Percentiles rank a stretch among this genome's conserved stretches.
These are phyloP conservation scores for Lepetodrilus schrolli DNA, from an alignment of 2,888 invertebrate genomes.

Conservation along the genomic window DNA sequence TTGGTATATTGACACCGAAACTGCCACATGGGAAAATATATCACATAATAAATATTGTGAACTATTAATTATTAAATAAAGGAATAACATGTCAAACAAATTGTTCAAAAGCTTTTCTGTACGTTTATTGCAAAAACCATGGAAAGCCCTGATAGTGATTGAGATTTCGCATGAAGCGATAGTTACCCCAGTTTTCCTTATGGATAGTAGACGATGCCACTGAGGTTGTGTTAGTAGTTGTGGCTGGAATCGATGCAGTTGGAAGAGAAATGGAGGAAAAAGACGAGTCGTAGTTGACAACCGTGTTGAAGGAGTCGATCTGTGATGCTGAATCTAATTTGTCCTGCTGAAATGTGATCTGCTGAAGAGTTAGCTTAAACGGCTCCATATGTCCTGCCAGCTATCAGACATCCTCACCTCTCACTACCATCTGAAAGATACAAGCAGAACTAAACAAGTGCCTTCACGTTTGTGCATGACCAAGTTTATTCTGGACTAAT, in stretches of 20 bases:
- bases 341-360: conserved; percentile 67
- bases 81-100: too few species aligned
- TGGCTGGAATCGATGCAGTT: conserved; percentile 31
- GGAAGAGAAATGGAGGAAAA: conserved; percentile 30
- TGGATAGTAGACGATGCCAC: background rate
- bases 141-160: too few species aligned
- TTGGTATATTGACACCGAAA: too few species aligned
- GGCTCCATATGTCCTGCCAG: conserved; percentile 66
- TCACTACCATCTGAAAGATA: background rate
- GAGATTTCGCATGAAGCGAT: too few species aligned
- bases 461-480: background rate
- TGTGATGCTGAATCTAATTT: conserved; percentile 36
- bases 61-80: too few species aligned
- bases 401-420: background rate
- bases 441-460: background rate
- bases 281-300: conserved; percentile 67
- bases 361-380: conserved; percentile 69
- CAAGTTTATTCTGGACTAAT: background rate
- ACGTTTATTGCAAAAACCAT: too few species aligned
- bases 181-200: too few species aligned
- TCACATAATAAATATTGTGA: too few species aligned
- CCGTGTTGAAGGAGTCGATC: conserved; percentile 68
- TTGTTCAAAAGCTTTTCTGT: too few species aligned
- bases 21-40: too few species aligned
- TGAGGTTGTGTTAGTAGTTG: background rate